Conservation (phyloP, 2,113 vertebrate genomes). For the Pituophis catenifer region DNA sequence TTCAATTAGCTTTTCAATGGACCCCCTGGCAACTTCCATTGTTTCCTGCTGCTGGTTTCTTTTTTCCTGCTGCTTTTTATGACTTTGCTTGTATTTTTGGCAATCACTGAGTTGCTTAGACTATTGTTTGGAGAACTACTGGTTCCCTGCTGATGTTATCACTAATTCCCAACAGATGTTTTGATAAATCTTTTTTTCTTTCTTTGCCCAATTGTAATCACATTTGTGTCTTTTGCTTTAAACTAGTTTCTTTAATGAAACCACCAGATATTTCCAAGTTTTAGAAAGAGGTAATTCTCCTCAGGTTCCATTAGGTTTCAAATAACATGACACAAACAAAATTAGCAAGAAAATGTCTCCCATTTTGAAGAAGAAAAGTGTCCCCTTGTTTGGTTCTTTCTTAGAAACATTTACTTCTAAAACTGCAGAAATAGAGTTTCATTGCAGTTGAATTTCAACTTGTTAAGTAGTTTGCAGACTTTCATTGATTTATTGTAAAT, state of each 20-base stretch:
- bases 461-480: constrained; percentile 35
- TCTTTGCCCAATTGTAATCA: constrained; percentile 51
- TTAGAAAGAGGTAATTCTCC: constrained; percentile 9
- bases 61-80: constrained; percentile 56
- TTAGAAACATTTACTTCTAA: neutral
- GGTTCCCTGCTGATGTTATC: constrained; percentile 65
- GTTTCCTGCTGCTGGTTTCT: constrained; percentile 54
- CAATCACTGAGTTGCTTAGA: constrained; percentile 56
- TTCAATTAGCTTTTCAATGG: constrained; percentile 68
- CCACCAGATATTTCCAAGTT: constrained; percentile 8
- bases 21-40: constrained; percentile 43
- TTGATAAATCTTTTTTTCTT: constrained; percentile 58
- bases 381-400: neutral
- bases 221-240: constrained; percentile 35
- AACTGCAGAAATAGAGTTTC: constrained; percentile 7
- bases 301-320: constrained; percentile 2
- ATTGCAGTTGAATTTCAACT: constrained; percentile 25
- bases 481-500: constrained; percentile 31
- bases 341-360: neutral
- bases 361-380: neutral
- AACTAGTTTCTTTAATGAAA: constrained; percentile 15
- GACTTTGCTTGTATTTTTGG: constrained; percentile 37
- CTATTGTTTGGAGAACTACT: constrained; percentile 48
- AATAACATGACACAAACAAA: neutral
- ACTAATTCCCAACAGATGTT: constrained; percentile 58